A percentile compares a stretch with the other conserved stretches of the same genome.
Evolutionary conservation across 2,113 vertebrate species (phyloP).

Genomic region (Toxotes chatareus): DNA sequence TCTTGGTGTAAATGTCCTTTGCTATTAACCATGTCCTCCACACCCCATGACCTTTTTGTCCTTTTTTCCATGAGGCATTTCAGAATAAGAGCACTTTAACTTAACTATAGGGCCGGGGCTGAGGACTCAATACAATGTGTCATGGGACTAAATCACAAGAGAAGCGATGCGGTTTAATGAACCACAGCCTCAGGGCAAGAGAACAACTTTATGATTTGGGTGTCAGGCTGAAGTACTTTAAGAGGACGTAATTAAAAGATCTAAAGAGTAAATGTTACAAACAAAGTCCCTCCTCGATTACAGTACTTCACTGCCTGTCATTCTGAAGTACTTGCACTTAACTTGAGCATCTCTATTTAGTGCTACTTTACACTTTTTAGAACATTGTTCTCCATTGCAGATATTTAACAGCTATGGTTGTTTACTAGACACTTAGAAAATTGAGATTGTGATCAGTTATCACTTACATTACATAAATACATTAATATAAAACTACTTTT

Average conservation of each 20-base stretch:
- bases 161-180: slow-evolving; percentile 65
- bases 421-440: background rate
- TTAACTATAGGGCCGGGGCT: slow-evolving; percentile 15
- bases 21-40: background rate
- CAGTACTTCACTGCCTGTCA: background rate
- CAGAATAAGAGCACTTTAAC: slow-evolving; percentile 27
- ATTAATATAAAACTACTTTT: too few relatives aligned
- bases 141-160: slow-evolving; percentile 80
- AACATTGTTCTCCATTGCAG: background rate
- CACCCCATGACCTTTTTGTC: background rate
- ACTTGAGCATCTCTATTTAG: background rate
- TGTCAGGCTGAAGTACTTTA: slow-evolving; percentile 47
- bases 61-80: slow-evolving; percentile 12
- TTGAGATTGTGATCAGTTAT: background rate
- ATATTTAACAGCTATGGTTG: background rate
- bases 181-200: slow-evolving; percentile 43
- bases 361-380: background rate
- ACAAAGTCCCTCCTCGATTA: background rate
- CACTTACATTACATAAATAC: too few relatives aligned
- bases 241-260: slow-evolving; percentile 59
- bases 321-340: background rate
- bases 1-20: background rate
- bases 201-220: slow-evolving; percentile 46
- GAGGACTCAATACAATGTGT: slow-evolving; percentile 57
- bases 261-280: slow-evolving; percentile 34